A percentile compares a stretch with the other conserved stretches of the same genome.
Evolutionary conservation across 2,797 vertebrate species (phyloP).

Genomic region (Denticeps clupeoides): DNA sequence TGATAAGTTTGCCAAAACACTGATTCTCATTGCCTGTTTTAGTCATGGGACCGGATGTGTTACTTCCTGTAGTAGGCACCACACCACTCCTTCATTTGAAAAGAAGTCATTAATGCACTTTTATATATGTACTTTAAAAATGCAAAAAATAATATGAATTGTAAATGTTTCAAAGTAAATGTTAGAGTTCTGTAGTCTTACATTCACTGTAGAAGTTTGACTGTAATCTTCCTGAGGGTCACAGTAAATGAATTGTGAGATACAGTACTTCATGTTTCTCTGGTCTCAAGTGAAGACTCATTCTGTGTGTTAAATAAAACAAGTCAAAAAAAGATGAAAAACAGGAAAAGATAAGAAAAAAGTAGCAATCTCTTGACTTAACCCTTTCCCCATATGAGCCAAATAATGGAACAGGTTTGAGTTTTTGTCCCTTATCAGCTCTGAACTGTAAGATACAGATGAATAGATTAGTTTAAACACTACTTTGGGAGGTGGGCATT

Average conservation of each 20-base stretch:
- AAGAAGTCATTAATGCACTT: conserved; percentile 53
- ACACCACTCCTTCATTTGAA: conserved; percentile 24
- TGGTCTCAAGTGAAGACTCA: conserved; percentile 7
- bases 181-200: conserved; percentile 31
- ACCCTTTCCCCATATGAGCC: not conserved
- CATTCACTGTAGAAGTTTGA: conserved; percentile 27
- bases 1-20: no score
- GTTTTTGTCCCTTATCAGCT: not conserved
- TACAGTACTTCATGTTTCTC: conserved; percentile 4
- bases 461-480: no score
- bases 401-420: not conserved
- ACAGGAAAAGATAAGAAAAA: not conserved
- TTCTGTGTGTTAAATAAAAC: not conserved
- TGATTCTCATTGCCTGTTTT: no score
- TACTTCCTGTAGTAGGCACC: conserved; percentile 36
- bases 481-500: no score
- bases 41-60: no score
- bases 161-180: conserved; percentile 47
- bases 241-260: conserved; percentile 31
- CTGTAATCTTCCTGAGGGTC: conserved; percentile 27
- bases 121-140: conserved; percentile 33
- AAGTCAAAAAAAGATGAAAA: no score
- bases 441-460: no score
- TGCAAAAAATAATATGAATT: conserved; percentile 4
- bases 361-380: not conserved